Percentiles rank a stretch among this genome's conserved stretches.
Evolutionary conservation across 2,888 invertebrate species (phyloP).

Genomic region (Diogma glabrata): DNA sequence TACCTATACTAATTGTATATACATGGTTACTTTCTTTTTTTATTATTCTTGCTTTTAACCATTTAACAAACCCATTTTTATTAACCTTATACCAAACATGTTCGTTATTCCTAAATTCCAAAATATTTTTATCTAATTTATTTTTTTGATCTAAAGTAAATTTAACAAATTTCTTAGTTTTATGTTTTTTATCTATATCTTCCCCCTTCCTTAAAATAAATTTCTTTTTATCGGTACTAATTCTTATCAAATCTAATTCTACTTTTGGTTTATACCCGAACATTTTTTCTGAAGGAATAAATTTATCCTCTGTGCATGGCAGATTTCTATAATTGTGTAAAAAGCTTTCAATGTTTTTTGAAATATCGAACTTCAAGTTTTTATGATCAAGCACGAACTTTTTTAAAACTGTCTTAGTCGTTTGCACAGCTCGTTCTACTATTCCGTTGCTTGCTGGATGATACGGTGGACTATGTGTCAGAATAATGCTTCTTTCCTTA

Average conservation of each 20-base stretch:
- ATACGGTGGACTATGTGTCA: conserved; percentile 12
- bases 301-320: background rate
- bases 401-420: background rate
- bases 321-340: background rate
- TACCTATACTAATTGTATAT: no score
- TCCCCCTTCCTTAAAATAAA: no score
- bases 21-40: no score
- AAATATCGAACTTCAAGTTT: background rate
- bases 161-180: no score
- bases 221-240: no score
- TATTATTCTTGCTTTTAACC: no score
- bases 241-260: background rate
- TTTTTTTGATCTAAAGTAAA: no score
- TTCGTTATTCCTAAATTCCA: no score
- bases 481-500: conserved; percentile 1
- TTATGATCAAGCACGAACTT: background rate
- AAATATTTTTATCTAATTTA: no score
- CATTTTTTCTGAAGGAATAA: background rate
- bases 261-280: background rate
- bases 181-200: no score
- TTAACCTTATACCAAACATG: no score
- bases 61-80: no score
- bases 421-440: conserved; percentile 11
- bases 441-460: conserved; percentile 13
- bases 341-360: background rate